Conservation (phyloP, 2,797 vertebrate species). For the Cyprinodon diabolis region DNA sequence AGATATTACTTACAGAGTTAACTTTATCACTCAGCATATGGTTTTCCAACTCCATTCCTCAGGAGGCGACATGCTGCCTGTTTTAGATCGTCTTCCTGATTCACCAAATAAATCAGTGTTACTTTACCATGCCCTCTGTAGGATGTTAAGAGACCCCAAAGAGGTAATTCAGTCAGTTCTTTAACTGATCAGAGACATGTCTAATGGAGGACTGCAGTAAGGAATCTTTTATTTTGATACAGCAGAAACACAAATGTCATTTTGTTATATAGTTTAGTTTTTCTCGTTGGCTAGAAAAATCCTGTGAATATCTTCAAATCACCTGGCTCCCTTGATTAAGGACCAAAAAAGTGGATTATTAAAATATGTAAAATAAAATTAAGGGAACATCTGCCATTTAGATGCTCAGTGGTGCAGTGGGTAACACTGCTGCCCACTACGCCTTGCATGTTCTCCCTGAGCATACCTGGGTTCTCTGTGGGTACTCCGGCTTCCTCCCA, state of each 20-base stretch:
- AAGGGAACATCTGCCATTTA: too few species aligned
- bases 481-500: too few species aligned
- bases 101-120: background rate
- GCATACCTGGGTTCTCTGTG: too few species aligned
- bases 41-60: background rate
- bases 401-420: too few species aligned
- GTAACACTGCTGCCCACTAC: too few species aligned
- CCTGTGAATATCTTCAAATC: background rate
- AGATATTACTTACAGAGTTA: background rate
- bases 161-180: background rate
- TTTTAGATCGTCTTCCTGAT: background rate
- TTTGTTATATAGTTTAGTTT: background rate
- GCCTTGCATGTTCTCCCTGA: too few species aligned
- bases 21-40: background rate
- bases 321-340: background rate
- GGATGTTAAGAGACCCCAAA: background rate
- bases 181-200: background rate
- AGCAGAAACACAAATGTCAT: background rate
- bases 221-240: background rate
- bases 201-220: background rate
- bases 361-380: too few species aligned
- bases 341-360: too few species aligned
- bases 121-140: background rate
- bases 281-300: background rate
- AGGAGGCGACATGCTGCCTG: background rate